phyloP scores from a whole-genome alignment of 1,140 invertebrate genomes.

The Potamilus streckersoni region DNA sequence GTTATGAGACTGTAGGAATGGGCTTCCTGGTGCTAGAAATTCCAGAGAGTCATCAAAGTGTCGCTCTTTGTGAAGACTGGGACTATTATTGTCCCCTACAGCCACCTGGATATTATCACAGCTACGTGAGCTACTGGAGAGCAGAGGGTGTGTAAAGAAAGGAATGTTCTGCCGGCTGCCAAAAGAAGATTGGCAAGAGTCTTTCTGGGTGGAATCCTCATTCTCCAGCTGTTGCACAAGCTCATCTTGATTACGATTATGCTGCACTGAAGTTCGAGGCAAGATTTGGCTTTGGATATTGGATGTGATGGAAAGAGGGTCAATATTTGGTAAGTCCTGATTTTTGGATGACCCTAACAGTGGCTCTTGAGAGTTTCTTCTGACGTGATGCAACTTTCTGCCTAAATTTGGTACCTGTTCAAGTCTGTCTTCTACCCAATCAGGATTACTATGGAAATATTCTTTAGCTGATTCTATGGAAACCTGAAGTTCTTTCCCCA shows the following conservation, averaged over 20 bases:
- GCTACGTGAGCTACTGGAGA: constrained; percentile 46
- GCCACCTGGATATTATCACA: constrained; percentile 45
- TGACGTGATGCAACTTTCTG: constrained; percentile 39
- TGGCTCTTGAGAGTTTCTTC: constrained; percentile 54
- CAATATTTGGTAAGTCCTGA: constrained; percentile 3
- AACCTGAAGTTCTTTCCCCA: constrained; percentile 48
- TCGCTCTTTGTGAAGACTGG: too few species aligned
- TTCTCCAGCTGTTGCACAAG: too few species aligned
- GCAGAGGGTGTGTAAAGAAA: constrained; percentile 32
- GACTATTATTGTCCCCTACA: not conserved
- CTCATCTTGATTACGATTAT: too few species aligned
- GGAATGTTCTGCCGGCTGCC: constrained; percentile 45
- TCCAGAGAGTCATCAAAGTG: too few species aligned
- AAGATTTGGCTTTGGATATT: constrained; percentile 29
- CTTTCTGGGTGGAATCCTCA: constrained; percentile 30
- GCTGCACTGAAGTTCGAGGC: constrained; percentile 9
- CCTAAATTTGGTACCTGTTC: constrained; percentile 39
- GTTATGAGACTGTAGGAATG: too few species aligned
- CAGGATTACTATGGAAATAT: constrained; percentile 54
- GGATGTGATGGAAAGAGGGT: too few species aligned
- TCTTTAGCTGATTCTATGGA: constrained; percentile 57
- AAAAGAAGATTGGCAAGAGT: constrained; percentile 55
- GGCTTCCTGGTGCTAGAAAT: too few species aligned
- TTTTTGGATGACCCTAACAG: constrained; percentile 28
- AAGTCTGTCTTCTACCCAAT: constrained; percentile 61